Evolutionary conservation across 2,113 vertebrate species (phyloP), one percentile per base, ranked within the genome.

Genomic region (Caloenas nicobarica): DNA sequence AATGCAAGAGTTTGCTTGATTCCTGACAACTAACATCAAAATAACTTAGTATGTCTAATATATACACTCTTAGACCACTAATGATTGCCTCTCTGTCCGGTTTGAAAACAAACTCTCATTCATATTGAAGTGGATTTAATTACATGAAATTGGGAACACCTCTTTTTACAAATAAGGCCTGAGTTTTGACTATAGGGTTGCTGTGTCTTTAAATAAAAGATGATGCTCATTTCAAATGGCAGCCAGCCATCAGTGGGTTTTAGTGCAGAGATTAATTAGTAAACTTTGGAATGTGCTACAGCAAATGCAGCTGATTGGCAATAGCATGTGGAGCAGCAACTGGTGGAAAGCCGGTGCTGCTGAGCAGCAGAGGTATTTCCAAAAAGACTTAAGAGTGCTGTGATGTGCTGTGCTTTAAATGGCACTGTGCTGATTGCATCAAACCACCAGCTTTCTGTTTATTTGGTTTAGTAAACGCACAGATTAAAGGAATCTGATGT

Each of bases 271-370:
- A 98, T 98, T 97, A 98, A 97, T 98, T 98, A 97, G 97, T 97
- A 98, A 97, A 98, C 93, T 97, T 92, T 78, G 97, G 97, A 98
- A 98, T 98, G 96, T 81, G 51, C 93, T 96, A 93, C 91, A 96
- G 96, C 97, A 98, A 97, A 97, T 97, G 97, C 87, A 96, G 74
- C 97, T 99, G 99, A 99, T 98, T 98, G 98, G 98, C 98, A 98
- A 93, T 88, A 98, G 97, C 98, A 99, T 96, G 97, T 99, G 99
- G 97, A 95, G 96, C 91, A 98, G 97, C 98, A 98, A 98, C 98
- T 98, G 98, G 93, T 96, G 96, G 93, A 95, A 96, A 65, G 95
- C 88, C 68, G 56, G 84, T 88, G 82, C 95, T 97, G 93, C 93
- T 89, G 76, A 86, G 91, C 77, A 89, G 91, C 95, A 91, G 81